phyloP scores from a whole-genome alignment of 2,113 vertebrate species.

The Plectropomus leopardus region DNA sequence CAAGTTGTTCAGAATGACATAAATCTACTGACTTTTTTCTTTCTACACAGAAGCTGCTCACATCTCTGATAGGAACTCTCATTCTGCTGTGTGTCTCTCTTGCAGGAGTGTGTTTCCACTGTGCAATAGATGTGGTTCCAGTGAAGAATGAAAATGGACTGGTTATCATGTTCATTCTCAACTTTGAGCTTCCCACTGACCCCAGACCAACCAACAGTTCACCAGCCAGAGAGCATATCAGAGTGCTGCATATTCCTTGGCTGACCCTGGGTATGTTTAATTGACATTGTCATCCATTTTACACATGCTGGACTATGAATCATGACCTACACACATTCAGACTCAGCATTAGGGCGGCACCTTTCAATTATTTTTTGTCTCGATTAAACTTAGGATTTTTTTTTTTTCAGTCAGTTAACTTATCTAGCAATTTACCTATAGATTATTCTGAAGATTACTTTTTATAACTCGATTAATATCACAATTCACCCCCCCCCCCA shows the following conservation, averaged over 20 bases:
- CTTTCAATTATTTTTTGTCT: too few species aligned
- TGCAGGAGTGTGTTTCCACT: slow-evolving; percentile 90
- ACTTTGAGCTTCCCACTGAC: slow-evolving; percentile 91
- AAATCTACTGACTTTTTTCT: neutral
- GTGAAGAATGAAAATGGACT: slow-evolving; percentile 91
- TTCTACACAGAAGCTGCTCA: neutral
- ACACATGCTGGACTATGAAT: neutral
- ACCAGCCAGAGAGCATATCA: slow-evolving; percentile 81
- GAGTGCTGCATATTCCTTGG: slow-evolving; percentile 85
- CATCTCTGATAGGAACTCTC: too few species aligned
- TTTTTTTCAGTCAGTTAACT: too few species aligned
- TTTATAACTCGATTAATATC: too few species aligned
- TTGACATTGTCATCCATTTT: neutral
- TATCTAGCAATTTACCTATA: too few species aligned
- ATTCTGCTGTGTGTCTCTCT: neutral
- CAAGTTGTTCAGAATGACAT: slow-evolving; percentile 19
- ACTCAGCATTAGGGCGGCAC: too few species aligned
- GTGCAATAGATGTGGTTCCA: slow-evolving; percentile 91
- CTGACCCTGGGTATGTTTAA: slow-evolving; percentile 81
- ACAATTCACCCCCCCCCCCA: too few species aligned
- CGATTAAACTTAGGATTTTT: too few species aligned
- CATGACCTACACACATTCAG: neutral
- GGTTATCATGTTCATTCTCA: slow-evolving; percentile 95
- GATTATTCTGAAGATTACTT: too few species aligned
- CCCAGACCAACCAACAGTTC: slow-evolving; percentile 57